These are phyloP conservation scores for Artemia sp. DNA, from an alignment of 2,888 invertebrate genomes.

Conservation along the genomic window DNA sequence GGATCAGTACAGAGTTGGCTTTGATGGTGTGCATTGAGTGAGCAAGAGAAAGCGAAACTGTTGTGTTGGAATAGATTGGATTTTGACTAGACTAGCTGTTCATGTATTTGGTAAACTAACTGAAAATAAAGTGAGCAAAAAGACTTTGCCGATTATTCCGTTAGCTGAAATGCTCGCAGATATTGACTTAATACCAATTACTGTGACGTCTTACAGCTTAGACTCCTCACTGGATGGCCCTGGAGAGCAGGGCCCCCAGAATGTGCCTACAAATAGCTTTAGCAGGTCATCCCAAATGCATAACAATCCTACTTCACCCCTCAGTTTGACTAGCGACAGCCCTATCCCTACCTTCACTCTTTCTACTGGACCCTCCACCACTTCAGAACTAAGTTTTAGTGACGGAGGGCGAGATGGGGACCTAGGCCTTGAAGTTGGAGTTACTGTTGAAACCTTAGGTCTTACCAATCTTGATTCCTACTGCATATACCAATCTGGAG, in stretches of 20 bases:
- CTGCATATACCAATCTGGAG: slow-evolving; percentile 20
- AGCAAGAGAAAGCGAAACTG: too few relatives aligned
- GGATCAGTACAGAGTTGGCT: too few relatives aligned
- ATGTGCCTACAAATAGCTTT: background rate
- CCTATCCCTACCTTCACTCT: background rate
- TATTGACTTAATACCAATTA: slow-evolving; percentile 11
- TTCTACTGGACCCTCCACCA: background rate
- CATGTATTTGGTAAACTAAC: too few relatives aligned
- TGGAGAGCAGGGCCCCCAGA: slow-evolving; percentile 6
- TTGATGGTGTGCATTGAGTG: too few relatives aligned
- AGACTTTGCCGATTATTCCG: background rate
- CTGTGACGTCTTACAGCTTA: slow-evolving; percentile 10
- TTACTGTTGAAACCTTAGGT: slow-evolving; percentile 24
- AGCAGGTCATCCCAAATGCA: slow-evolving; percentile 6
- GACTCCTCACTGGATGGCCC: background rate
- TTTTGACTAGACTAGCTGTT: too few relatives aligned
- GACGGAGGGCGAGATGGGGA: slow-evolving; percentile 19
- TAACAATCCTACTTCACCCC: background rate
- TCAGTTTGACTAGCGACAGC: background rate
- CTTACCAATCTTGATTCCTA: slow-evolving; percentile 22
- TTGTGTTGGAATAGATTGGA: too few relatives aligned
- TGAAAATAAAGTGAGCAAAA: too few relatives aligned
- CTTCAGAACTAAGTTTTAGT: slow-evolving; percentile 4
- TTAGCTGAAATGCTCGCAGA: slow-evolving; percentile 2
- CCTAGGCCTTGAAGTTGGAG: slow-evolving; percentile 24